phyloP scores from a whole-genome alignment of 2,888 invertebrate genomes.

The Callyntrura guangdongensis region DNA sequence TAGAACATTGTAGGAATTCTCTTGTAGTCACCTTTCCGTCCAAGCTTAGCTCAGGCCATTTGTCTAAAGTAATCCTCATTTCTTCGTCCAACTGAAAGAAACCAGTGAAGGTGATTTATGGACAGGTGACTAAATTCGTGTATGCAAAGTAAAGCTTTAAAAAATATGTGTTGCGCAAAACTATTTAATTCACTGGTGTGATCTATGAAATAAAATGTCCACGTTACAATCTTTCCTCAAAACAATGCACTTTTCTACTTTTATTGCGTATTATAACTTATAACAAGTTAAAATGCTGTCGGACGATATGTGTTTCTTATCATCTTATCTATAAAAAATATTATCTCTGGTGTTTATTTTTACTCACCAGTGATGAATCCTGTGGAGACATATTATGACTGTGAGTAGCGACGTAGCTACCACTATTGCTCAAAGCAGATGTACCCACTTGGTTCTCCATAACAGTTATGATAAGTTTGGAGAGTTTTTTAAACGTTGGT shows the following conservation, averaged over 20 bases:
- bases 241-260: slow-evolving; percentile 25
- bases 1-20: slow-evolving; percentile 70
- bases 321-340: not conserved
- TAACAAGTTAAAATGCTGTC: not conserved
- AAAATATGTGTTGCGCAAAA: not conserved
- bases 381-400: slow-evolving; percentile 8
- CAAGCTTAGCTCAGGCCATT: slow-evolving; percentile 66
- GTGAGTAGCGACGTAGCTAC: slow-evolving; percentile 19
- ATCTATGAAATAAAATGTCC: not conserved
- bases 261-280: slow-evolving; percentile 7
- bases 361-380: slow-evolving; percentile 22
- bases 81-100: slow-evolving; percentile 50
- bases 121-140: too few relatives aligned
- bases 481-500: too few relatives aligned
- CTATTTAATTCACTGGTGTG: not conserved
- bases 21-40: slow-evolving; percentile 72
- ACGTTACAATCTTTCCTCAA: not conserved
- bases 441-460: slow-evolving; percentile 13
- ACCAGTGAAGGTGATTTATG: not conserved
- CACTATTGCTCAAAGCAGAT: not conserved
- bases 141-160: not conserved
- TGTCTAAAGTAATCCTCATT: slow-evolving; percentile 67
- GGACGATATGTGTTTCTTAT: not conserved
- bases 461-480: not conserved
- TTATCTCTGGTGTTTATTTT: slow-evolving; percentile 17